Evolutionary conservation across 2,113 vertebrate genomes (phyloP), one percentile per base, ranked within the genome.

Genomic region (Boulengerochromis microlepis): DNA sequence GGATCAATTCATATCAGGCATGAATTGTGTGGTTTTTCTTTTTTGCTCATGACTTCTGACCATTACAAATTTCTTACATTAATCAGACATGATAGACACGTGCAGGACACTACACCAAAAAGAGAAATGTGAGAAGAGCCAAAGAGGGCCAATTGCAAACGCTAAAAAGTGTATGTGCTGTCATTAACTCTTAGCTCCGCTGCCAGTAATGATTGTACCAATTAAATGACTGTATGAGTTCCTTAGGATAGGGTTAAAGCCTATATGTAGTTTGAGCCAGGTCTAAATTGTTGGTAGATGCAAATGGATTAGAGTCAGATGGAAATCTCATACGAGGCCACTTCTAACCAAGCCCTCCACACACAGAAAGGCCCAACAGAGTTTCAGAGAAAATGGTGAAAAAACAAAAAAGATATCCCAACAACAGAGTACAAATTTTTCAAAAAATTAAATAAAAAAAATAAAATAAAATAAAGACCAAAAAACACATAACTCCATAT

Each of bases 1-100:
- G 98, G 97, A 97, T 97, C 97, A 97, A 97, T 98, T 98, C 97
- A 97, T 97, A 97, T 90, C 81, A 94, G 78, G 88, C 92, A 95
- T 93, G 93, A 94, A 94, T 94, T 94, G 91, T 71, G 83, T 18
- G 52, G 74, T 89, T 76, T 82, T 83, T 84, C 92, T 78, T 83
- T 83, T 83, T 93, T 86, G 35, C 92, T 90, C 76, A 94, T 93
- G 92, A 94, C 88, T 74, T 90, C 87, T 86, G 82, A 92, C 86
- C 47, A 84, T 76, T 87, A 84, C 80, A 95, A 91, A 80, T 90
- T 35, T 87, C 90, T 85, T 90, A 95, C 93, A 94, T 88, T 92
- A 91, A 80, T 87, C 86, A 95, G 92, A 95, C 94, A 95, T 87
- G 84, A 86, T 84, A 91, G 93, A 95, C 94, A 94, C 97, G 97